Conservation (phyloP, 2,797 vertebrate species). For the Sebastes matsubarae region DNA sequence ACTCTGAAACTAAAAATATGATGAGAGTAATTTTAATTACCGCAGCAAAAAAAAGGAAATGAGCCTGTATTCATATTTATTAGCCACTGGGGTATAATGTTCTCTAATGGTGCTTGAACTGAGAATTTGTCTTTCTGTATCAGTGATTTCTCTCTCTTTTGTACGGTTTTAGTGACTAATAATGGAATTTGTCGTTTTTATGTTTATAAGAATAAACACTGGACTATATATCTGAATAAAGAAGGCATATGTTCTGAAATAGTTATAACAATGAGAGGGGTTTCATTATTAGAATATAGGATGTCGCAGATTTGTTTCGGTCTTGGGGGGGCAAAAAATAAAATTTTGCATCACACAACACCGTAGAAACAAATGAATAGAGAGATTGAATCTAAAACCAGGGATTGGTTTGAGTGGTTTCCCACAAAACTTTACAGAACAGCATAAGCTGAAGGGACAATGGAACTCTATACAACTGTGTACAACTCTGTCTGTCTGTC, state of each 20-base stretch:
- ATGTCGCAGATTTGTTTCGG: background rate
- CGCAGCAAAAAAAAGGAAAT: background rate
- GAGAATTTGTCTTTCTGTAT: background rate
- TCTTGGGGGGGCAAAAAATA: background rate
- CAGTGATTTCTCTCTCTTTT: background rate
- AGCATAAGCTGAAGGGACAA: background rate
- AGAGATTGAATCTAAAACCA: background rate
- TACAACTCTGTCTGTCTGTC: background rate
- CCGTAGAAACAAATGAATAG: background rate
- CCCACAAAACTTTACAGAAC: background rate
- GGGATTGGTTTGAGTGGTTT: background rate
- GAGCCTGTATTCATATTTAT: slow-evolving; percentile 6
- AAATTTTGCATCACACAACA: background rate
- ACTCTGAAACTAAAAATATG: background rate
- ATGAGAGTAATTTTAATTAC: background rate
- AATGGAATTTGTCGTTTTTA: background rate
- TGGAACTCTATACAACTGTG: background rate
- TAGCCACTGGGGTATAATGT: background rate
- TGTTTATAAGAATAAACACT: background rate
- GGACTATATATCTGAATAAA: background rate
- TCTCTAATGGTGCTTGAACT: background rate
- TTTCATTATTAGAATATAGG: background rate
- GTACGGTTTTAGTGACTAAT: background rate
- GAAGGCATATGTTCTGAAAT: background rate
- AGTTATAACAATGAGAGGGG: background rate